A percentile compares a stretch with the other conserved stretches of the same genome.
phyloP scores from a whole-genome alignment of 2,888 invertebrate species.

The Anorthoa munda region DNA sequence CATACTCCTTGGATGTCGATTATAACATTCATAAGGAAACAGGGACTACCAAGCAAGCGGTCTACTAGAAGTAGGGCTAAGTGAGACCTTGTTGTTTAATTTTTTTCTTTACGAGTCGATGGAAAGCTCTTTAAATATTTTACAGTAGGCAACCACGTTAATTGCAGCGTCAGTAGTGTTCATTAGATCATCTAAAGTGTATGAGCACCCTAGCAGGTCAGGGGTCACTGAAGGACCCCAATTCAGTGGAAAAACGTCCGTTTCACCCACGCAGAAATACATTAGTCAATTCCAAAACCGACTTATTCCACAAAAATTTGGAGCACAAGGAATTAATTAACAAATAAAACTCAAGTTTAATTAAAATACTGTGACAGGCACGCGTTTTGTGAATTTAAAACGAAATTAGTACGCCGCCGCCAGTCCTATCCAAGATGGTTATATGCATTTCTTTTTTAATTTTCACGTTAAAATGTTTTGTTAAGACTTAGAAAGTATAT shows the following conservation, averaged over 20 bases:
- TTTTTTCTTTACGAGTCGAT: too few species aligned
- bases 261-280: not conserved
- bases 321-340: constrained; percentile 46
- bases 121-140: too few species aligned
- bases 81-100: too few species aligned
- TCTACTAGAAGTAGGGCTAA: too few species aligned
- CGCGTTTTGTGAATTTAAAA: constrained; percentile 62
- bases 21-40: too few species aligned
- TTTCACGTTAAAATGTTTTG: constrained; percentile 19
- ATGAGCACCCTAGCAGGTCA: too few species aligned
- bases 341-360: constrained; percentile 53
- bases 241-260: not conserved
- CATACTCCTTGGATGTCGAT: not conserved
- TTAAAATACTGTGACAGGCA: constrained; percentile 60
- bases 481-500: constrained; percentile 13
- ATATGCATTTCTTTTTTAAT: constrained; percentile 41
- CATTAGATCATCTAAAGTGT: too few species aligned
- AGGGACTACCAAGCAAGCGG: too few species aligned
- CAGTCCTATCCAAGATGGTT: not conserved
- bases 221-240: too few species aligned
- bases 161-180: too few species aligned
- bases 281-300: constrained; percentile 19
- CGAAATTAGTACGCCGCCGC: constrained; percentile 32
- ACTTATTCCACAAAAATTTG: constrained; percentile 18
- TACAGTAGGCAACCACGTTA: too few species aligned